phyloP scores from a whole-genome alignment of 1,140 invertebrate species.

The Colletes gigas region DNA sequence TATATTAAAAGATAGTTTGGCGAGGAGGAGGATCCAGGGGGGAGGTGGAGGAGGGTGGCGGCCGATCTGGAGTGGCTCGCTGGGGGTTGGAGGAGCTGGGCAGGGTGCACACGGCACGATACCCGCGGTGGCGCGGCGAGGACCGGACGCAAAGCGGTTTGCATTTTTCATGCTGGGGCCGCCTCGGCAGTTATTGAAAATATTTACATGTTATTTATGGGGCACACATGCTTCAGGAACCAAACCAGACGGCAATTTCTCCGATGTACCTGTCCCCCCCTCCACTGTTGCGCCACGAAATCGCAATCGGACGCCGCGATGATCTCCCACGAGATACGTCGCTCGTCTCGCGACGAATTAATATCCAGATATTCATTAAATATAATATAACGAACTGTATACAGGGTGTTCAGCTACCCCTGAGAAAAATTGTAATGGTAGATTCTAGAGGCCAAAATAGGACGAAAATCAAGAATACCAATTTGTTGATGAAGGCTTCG shows the following conservation, averaged over 20 bases:
- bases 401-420: too few species aligned
- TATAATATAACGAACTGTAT: too few species aligned
- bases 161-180: conserved; percentile 75
- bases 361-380: too few species aligned
- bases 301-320: too few species aligned
- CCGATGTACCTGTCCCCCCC: conserved; percentile 22
- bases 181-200: conserved; percentile 76
- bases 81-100: conserved; percentile 15
- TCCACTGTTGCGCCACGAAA: background rate
- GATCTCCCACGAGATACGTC: too few species aligned
- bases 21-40: conserved; percentile 10
- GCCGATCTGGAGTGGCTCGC: conserved; percentile 25
- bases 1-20: conserved; percentile 75
- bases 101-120: conserved; percentile 46
- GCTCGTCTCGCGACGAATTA: too few species aligned
- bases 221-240: conserved; percentile 74
- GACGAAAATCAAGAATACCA: too few species aligned
- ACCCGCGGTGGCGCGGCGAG: conserved; percentile 47
- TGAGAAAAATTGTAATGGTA: too few species aligned
- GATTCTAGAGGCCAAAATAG: too few species aligned
- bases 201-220: conserved; percentile 80
- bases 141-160: conserved; percentile 74
- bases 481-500: too few species aligned
- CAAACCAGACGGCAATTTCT: conserved; percentile 66
- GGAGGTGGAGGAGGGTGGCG: conserved; percentile 22